Evolutionary conservation across 1,140 invertebrate species (phyloP), one percentile per base, ranked within the genome.

Genomic region (Drusus annulatus): DNA sequence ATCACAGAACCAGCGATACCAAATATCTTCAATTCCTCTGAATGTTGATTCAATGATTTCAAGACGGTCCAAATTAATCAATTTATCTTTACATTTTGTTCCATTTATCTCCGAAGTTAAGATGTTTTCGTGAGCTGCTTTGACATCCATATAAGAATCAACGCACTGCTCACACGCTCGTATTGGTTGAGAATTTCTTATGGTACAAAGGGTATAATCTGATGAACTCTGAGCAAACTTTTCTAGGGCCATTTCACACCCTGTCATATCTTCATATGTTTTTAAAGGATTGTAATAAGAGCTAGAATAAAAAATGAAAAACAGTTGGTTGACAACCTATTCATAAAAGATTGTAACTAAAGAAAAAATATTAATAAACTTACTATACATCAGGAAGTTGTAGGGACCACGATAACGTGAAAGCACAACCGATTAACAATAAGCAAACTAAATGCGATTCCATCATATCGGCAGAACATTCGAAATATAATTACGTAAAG

Each of bases 1-100:
- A 86, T 91, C 87, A 85, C 91, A 92, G 84, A 91, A 90, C 60
- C 90, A 91, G 85, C 87, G 88, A 76, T 87, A 84, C 91, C 91
- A 92, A 60, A 92, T 81, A 80, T 86, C 83, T 51, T 87, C 83
- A 81, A 87, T 88, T 83, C 88, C 89, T n/a, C 87, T 82, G 87
- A 91, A 89, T 78, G 89, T 87, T 36, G 88, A 86, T 83, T 90
- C 83, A 23, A 92, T 85, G 62, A 89, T 90, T 87, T 91, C 87
- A 78, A 92, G 84, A 81, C 91, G 86, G 85, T 92, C 91, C 78
- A 89, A 86, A 80, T 91, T 90, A 54, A 91, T 87, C 83, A 88
- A 90, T 50, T 88, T 83, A 79, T 90, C 86, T 82, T 88, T 87
- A 85, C 91, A 91, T n/a, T 88, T 85, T 54, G 88, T 91, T 45